These are phyloP conservation scores for Colius striatus DNA, from an alignment of 2,113 vertebrate species.

Conservation along the genomic window DNA sequence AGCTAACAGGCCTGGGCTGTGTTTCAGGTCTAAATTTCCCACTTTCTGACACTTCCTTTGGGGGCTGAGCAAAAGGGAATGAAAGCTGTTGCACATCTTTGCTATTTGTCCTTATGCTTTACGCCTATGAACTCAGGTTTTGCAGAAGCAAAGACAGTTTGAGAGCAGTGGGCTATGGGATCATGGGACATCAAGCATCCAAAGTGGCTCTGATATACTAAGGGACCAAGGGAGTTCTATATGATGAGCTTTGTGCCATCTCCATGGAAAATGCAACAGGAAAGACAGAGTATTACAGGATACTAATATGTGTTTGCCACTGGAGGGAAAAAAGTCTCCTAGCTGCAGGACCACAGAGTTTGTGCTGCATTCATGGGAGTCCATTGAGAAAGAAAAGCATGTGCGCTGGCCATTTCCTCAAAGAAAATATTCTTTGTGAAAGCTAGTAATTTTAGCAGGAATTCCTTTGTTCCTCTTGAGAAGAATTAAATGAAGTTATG, in stretches of 20 bases:
- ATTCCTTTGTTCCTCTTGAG: slow-evolving; percentile 64
- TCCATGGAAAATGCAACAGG: background rate
- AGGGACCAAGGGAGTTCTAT: background rate
- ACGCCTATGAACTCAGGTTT: accelerated
- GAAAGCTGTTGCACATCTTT: background rate
- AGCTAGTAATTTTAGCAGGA: slow-evolving; percentile 54
- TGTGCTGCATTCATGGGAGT: background rate
- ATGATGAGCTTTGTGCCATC: background rate
- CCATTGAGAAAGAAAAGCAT: slow-evolving; percentile 45
- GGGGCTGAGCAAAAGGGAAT: background rate
- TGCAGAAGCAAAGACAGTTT: background rate
- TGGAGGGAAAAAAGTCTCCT: background rate
- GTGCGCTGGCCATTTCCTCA: slow-evolving; percentile 46
- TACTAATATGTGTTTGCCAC: background rate
- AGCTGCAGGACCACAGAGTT: background rate
- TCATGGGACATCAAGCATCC: background rate
- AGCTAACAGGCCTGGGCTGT: background rate
- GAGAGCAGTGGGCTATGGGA: background rate
- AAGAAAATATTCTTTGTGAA: slow-evolving; percentile 41
- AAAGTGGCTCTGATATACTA: background rate
- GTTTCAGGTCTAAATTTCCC: background rate
- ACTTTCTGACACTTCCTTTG: background rate
- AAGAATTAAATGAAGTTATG: slow-evolving; percentile 54
- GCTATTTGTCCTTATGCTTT: background rate
- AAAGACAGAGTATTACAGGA: background rate